A percentile compares a stretch with the other conserved stretches of the same genome.
Evolutionary conservation across 2,888 invertebrate genomes (phyloP).

Genomic region (Xiphydria camelus): DNA sequence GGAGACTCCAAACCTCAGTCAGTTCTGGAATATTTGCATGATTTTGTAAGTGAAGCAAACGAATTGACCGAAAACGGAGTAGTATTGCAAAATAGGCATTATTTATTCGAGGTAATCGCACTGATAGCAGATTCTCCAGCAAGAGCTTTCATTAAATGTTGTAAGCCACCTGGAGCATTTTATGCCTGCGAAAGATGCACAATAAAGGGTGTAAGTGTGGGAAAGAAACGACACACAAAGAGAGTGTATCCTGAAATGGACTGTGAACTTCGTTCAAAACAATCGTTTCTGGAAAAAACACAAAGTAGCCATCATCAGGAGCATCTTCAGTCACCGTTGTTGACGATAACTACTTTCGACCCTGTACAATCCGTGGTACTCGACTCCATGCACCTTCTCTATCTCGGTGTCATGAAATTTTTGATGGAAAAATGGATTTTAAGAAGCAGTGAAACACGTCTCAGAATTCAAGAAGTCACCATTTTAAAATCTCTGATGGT

Average conservation of each 20-base stretch:
- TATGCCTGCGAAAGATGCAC: constrained; percentile 18
- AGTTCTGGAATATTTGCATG: constrained; percentile 12
- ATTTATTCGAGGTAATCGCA: constrained; percentile 9
- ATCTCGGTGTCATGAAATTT: constrained; percentile 17
- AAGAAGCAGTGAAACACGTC: neutral
- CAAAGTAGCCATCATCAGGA: constrained; percentile 16
- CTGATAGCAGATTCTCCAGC: constrained; percentile 20
- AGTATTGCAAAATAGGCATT: constrained; percentile 10
- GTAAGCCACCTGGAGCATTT: constrained; percentile 18
- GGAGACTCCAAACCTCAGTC: constrained; percentile 15
- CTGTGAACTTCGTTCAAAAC: constrained; percentile 9
- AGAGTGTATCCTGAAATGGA: constrained; percentile 13
- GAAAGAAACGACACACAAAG: constrained; percentile 8
- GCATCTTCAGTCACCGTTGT: neutral
- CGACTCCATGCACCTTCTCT: constrained; percentile 27
- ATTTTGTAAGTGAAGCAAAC: constrained; percentile 17
- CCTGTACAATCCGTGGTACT: constrained; percentile 17
- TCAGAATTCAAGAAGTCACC: neutral
- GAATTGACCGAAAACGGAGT: constrained; percentile 12
- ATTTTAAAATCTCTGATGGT: no score
- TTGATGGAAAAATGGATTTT: constrained; percentile 11
- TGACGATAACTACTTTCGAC: constrained; percentile 21
- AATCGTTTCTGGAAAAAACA: constrained; percentile 13
- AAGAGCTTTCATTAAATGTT: constrained; percentile 18
- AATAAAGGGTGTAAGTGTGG: constrained; percentile 10